phyloP scores from a whole-genome alignment of 2,888 invertebrate genomes.

The Dicyrtomina minuta region DNA sequence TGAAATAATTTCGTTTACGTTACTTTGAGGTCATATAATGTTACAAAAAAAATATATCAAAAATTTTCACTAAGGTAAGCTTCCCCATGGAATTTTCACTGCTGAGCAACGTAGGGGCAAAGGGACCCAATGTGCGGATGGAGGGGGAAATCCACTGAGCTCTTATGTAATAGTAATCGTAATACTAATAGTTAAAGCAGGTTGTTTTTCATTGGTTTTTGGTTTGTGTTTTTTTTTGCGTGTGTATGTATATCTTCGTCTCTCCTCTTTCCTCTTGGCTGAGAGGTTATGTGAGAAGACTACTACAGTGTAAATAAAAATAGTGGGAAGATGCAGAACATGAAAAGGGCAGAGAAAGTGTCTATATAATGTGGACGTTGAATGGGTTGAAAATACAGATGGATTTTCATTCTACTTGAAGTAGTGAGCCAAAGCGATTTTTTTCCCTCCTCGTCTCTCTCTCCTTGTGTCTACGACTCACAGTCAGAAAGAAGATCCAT shows the following conservation, averaged over 20 bases:
- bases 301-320: conserved; percentile 29
- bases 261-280: no score
- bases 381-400: conserved; percentile 24
- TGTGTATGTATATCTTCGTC: not conserved
- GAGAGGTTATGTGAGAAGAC: not conserved
- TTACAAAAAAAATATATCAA: no score
- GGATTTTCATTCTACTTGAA: conserved; percentile 34
- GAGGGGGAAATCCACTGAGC: no score
- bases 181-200: not conserved
- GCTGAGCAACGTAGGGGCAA: no score
- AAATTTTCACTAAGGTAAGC: no score
- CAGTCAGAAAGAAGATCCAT: not conserved
- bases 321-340: conserved; percentile 31
- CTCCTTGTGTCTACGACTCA: not conserved
- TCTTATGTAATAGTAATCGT: not conserved
- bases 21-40: no score
- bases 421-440: conserved; percentile 33
- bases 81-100: no score
- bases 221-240: not conserved
- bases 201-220: conserved; percentile 21
- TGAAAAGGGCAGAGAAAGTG: conserved; percentile 37
- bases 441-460: conserved; percentile 22
- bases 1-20: no score
- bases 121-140: no score
- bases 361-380: conserved; percentile 19